Percentiles rank a stretch among this genome's conserved stretches.
Conservation (phyloP, 2,113 vertebrate genomes). For the Xyliphius kryptos region DNA sequence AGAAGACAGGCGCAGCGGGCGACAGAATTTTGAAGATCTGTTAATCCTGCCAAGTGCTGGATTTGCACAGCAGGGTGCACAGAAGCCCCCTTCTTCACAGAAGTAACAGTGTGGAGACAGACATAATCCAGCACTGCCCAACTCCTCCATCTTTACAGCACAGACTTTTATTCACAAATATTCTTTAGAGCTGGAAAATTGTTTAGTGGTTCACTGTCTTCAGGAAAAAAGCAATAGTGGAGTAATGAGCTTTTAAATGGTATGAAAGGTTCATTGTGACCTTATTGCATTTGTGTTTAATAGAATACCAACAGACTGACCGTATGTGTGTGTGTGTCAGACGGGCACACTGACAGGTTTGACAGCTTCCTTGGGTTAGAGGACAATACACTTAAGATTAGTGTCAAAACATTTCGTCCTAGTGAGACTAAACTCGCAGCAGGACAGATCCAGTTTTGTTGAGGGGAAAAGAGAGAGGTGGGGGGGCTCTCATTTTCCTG, state of each 20-base stretch:
- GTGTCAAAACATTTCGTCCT: slow-evolving; percentile 45
- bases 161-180: too few relatives aligned
- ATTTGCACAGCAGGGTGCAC: slow-evolving; percentile 30
- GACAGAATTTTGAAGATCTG: slow-evolving; percentile 31
- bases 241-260: too few relatives aligned
- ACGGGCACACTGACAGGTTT: slow-evolving; percentile 31
- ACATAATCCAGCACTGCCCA: not conserved
- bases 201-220: too few relatives aligned
- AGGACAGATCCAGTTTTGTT: slow-evolving; percentile 15
- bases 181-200: too few relatives aligned
- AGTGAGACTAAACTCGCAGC: slow-evolving; percentile 21
- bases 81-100: not conserved
- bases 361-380: slow-evolving; percentile 48
- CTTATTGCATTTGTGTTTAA: too few relatives aligned
- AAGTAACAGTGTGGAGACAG: not conserved
- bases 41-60: slow-evolving; percentile 33
- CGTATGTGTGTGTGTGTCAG: slow-evolving; percentile 13
- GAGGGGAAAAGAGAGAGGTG: too few relatives aligned
- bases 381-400: slow-evolving; percentile 50
- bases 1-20: slow-evolving; percentile 22
- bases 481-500: slow-evolving; percentile 17
- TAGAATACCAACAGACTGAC: too few relatives aligned
- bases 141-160: too few relatives aligned
- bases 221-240: too few relatives aligned
- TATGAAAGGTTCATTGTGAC: too few relatives aligned